Percentiles rank a stretch among this genome's conserved stretches.
Evolutionary conservation across 37 sponge, comb jelly and placozoan species (phyloP).

Genomic region (Tethya wilhelma): DNA sequence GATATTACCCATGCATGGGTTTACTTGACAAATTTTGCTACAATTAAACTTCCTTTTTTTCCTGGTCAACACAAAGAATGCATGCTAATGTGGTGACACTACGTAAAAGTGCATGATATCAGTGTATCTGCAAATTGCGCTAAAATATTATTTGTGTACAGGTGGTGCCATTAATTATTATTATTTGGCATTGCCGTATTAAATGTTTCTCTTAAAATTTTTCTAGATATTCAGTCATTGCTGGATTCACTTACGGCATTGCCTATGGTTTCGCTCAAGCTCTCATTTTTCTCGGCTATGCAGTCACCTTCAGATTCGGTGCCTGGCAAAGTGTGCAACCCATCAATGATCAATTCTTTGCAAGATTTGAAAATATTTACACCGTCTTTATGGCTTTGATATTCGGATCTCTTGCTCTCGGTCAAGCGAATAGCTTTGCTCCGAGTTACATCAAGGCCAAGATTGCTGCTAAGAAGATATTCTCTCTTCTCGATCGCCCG

Average conservation of each 20-base stretch:
- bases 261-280: constrained; percentile 71
- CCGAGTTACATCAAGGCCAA: constrained; percentile 69
- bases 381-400: constrained; percentile 72
- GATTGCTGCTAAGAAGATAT: constrained; percentile 70
- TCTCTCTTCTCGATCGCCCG: constrained; percentile 60
- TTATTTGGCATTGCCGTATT: no score
- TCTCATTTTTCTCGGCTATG: constrained; percentile 60
- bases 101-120: no score
- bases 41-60: no score
- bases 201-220: no score
- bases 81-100: no score
- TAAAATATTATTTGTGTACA: no score
- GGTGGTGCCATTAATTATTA: no score
- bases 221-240: constrained; percentile 24
- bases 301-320: constrained; percentile 70
- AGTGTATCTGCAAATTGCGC: no score
- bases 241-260: constrained; percentile 26
- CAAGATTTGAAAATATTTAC: constrained; percentile 28
- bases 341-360: constrained; percentile 10
- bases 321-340: constrained; percentile 64
- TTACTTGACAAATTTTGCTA: no score
- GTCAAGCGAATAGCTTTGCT: constrained; percentile 64
- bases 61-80: no score
- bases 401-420: constrained; percentile 70
- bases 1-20: no score